Base-by-base conservation (phyloP, 2,888 invertebrate genomes). In the Orgyia antiqua region DNA sequence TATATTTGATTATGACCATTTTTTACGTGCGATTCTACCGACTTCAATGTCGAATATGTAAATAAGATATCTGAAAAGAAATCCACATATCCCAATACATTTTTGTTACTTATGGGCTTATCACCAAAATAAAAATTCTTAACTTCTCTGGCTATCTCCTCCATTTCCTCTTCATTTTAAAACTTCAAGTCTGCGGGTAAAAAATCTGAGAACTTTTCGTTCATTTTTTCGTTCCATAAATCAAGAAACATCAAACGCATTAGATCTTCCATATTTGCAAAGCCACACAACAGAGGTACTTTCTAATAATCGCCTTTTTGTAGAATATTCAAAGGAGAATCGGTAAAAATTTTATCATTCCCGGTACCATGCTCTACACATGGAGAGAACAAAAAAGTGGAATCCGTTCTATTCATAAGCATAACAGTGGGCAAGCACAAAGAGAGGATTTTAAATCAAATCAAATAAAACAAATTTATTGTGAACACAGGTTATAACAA, bases 261-360 rank as follows among this genome's bases (percentile, higher is more conserved):
- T 10, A 64, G 35, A 2, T 72, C 73, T 46, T 74, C 73, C 71
- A 66, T 69, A n/a, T 63, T 54, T 5, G 64, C 32, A 42, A 73
- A 66, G 2, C 74, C 74, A 27, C 63, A 59, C 2, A 74, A 37
- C 26, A 68, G 37, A 0, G 73, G 74, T 2, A 68, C 29, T 39
- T 66, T 67, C 13, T 41, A 43, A 20, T 53, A 64, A 4, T 45
- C 30, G 3, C 58, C 56, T n/a, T 36, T 41, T 26, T 51, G 56
- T 10, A 73, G 28, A 33, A 71, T 68, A 31, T 36, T 58, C 0
- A 59, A 31, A 7, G 73, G 72, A 3, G 58, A 42, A 13, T 65
- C 51, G 2, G 51, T 46, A 5, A 73, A 45, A 34, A 73, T 68
- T n/a, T 39, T 45, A 28, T 51, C 57, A 10, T 42, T 25, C 2